Percentiles rank a stretch among this genome's conserved stretches.
phyloP scores from a whole-genome alignment of 1,140 invertebrate genomes.

The Cyphomyrmex costatus region DNA sequence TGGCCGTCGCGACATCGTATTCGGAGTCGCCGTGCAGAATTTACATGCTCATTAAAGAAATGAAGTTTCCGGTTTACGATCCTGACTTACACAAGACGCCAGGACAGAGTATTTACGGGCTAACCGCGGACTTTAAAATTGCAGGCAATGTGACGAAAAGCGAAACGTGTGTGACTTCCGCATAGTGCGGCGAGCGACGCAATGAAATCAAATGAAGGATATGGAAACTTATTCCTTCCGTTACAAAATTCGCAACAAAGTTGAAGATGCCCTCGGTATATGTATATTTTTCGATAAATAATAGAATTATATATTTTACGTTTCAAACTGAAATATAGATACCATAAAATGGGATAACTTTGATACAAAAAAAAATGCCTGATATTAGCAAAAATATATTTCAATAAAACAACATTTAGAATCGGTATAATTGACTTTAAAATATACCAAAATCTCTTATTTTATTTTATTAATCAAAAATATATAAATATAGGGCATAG shows the following conservation, averaged over 20 bases:
- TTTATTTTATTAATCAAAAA: too few relatives aligned
- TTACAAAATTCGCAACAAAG: neutral
- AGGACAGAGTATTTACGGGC: constrained; percentile 19
- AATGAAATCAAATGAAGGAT: constrained; percentile 14
- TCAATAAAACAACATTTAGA: too few relatives aligned
- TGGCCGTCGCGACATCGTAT: neutral
- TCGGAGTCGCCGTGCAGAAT: constrained; percentile 39
- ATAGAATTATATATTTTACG: too few relatives aligned
- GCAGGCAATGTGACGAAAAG: constrained; percentile 46
- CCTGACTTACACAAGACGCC: constrained; percentile 26
- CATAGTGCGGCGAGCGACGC: neutral
- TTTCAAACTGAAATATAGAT: neutral
- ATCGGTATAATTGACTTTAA: too few relatives aligned
- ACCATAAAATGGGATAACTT: too few relatives aligned
- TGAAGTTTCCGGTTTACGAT: constrained; percentile 57
- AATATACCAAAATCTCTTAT: too few relatives aligned
- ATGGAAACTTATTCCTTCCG: neutral
- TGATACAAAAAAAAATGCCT: too few relatives aligned
- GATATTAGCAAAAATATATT: too few relatives aligned
- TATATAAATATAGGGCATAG: too few relatives aligned
- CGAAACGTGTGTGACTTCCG: constrained; percentile 16
- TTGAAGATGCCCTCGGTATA: neutral
- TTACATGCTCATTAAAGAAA: constrained; percentile 63
- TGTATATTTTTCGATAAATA: neutral
- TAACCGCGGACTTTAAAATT: constrained; percentile 49